A percentile compares a stretch with the other conserved stretches of the same genome.
Evolutionary conservation across 2,113 vertebrate species (phyloP).

Genomic region (Zosterops pallidus): DNA sequence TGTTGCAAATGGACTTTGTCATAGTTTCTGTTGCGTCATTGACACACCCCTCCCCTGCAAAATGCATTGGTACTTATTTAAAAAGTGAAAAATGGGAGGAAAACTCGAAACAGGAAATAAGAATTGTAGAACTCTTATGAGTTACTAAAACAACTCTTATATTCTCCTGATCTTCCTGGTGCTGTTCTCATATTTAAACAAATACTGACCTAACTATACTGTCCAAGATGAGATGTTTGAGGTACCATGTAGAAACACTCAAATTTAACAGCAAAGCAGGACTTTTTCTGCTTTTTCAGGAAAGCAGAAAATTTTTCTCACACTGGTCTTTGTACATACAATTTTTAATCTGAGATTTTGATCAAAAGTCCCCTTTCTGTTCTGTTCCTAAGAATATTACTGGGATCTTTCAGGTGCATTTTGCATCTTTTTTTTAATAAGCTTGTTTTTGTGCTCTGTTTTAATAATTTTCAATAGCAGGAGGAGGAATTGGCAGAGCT

Average conservation of each 20-base stretch:
- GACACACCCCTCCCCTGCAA: rapidly evolving
- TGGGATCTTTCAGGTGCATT: neutral
- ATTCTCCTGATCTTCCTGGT: neutral
- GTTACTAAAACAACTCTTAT: neutral
- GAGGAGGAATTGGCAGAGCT: neutral
- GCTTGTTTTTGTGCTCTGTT: neutral
- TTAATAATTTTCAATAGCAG: neutral
- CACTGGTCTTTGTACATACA: rapidly evolving
- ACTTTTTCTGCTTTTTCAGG: neutral
- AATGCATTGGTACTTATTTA: neutral
- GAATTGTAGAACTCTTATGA: neutral
- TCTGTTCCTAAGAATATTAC: neutral
- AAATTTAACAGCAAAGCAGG: neutral
- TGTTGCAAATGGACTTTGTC: neutral
- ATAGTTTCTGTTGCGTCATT: rapidly evolving
- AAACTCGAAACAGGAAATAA: neutral
- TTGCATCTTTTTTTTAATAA: neutral
- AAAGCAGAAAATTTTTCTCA: neutral
- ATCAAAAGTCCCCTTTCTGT: neutral
- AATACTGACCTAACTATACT: neutral
- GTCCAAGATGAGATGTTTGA: neutral
- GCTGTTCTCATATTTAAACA: neutral
- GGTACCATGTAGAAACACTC: neutral
- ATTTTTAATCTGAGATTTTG: neutral
- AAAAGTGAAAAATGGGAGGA: neutral